Conservation (phyloP, 2,113 vertebrate genomes). For the Scophthalmus maximus region DNA sequence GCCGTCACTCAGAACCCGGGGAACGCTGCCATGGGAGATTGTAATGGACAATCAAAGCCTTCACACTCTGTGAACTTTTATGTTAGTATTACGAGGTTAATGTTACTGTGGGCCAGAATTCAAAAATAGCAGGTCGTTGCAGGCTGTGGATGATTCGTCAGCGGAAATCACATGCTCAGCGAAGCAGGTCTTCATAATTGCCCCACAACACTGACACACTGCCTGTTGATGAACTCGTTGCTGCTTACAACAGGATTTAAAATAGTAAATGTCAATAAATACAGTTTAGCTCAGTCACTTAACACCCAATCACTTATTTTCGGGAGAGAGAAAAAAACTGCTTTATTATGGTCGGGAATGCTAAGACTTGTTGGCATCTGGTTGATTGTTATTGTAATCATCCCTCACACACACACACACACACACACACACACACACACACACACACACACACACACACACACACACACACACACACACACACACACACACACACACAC, state of each 20-base stretch:
- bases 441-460: constrained; percentile 1
- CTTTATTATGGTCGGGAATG: constrained; percentile 1
- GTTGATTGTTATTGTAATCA: constrained; percentile 50
- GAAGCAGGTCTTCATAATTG: constrained; percentile 61
- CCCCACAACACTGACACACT: constrained; percentile 41
- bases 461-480: neutral
- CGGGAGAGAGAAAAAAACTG: neutral
- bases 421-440: neutral
- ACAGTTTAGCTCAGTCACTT: constrained; percentile 4
- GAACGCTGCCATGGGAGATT: constrained; percentile 8
- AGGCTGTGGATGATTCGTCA: constrained; percentile 58
- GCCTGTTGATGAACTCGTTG: constrained; percentile 52
- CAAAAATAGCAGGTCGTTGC: constrained; percentile 52
- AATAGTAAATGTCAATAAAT: constrained; percentile 9
- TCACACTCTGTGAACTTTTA: constrained; percentile 57
- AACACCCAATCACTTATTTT: neutral
- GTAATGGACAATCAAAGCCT: constrained; percentile 53
- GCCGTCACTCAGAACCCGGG: constrained; percentile 35
- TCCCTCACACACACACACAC: neutral
- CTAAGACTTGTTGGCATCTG: constrained; percentile 18
- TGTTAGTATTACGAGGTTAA: constrained; percentile 53
- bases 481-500: neutral
- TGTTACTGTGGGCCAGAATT: constrained; percentile 47
- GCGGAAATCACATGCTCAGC: constrained; percentile 67
- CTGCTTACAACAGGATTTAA: constrained; percentile 22